Conservation (phyloP, 1,140 invertebrate genomes). For the Drosophila murphyi region DNA sequence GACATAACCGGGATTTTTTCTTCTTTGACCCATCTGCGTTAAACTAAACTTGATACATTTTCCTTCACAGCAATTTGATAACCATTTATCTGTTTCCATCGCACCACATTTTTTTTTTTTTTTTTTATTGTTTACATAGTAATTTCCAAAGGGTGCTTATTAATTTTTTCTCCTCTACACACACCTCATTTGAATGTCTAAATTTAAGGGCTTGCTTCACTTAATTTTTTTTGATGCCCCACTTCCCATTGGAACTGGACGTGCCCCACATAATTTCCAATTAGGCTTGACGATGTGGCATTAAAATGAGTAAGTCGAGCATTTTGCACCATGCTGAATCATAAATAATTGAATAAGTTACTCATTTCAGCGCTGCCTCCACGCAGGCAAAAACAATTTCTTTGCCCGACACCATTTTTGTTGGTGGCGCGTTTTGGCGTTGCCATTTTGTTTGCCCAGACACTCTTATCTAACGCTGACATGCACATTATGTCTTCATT, state of each 20-base stretch:
- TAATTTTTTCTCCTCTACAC: not conserved
- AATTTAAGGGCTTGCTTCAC: conserved; percentile 41
- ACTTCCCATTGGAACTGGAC: conserved; percentile 24
- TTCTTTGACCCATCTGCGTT: too few species aligned
- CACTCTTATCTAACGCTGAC: conserved; percentile 68
- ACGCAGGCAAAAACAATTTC: conserved; percentile 27
- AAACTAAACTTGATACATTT: too few species aligned
- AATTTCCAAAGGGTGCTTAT: not conserved
- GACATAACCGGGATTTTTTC: too few species aligned
- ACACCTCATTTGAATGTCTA: conserved; percentile 10
- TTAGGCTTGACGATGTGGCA: conserved; percentile 56
- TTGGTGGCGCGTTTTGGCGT: conserved; percentile 21
- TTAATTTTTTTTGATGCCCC: conserved; percentile 34
- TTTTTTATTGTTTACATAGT: too few species aligned
- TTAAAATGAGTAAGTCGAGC: conserved; percentile 55
- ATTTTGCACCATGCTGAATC: conserved; percentile 59
- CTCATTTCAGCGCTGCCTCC: conserved; percentile 49
- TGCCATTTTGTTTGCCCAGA: conserved; percentile 33
- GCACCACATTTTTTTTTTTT: too few species aligned
- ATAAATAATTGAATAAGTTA: conserved; percentile 82
- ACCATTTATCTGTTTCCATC: too few species aligned
- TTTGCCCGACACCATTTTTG: conserved; percentile 24
- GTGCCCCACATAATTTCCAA: conserved; percentile 60
- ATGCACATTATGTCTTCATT: conserved; percentile 55
- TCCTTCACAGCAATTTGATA: too few species aligned